Percentiles rank a stretch among this genome's conserved stretches.
Conservation (phyloP, 2,888 invertebrate species). For the Cerceris ruficornis region DNA sequence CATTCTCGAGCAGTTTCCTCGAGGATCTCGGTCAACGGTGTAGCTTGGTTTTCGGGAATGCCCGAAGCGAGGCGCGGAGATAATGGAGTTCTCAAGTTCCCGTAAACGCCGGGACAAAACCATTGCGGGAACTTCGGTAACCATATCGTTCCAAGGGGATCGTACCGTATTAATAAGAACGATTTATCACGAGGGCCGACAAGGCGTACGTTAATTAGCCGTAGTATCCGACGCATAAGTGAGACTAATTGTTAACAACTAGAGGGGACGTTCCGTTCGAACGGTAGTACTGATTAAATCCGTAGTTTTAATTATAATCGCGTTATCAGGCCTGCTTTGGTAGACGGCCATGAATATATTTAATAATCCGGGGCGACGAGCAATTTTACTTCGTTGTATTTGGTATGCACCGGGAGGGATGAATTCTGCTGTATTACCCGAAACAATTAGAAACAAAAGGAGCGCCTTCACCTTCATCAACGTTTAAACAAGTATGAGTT, state of each 20-base stretch:
- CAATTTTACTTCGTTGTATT: slow-evolving; percentile 52
- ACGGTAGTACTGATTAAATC: too few species aligned
- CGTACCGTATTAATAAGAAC: slow-evolving; percentile 46
- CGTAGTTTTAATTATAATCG: background rate
- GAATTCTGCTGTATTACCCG: slow-evolving; percentile 45
- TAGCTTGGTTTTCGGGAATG: slow-evolving; percentile 60
- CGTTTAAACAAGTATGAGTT: slow-evolving; percentile 10
- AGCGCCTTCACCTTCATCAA: slow-evolving; percentile 33
- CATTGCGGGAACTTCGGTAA: slow-evolving; percentile 52
- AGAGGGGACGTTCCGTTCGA: too few species aligned
- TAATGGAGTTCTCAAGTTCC: slow-evolving; percentile 68
- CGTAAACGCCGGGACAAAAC: slow-evolving; percentile 65
- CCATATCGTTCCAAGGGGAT: slow-evolving; percentile 52
- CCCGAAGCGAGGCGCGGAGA: slow-evolving; percentile 44
- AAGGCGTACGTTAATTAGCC: slow-evolving; percentile 1
- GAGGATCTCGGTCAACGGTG: slow-evolving; percentile 65
- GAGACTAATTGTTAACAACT: background rate
- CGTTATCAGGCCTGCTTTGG: too few species aligned
- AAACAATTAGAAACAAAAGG: slow-evolving; percentile 51
- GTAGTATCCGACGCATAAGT: background rate
- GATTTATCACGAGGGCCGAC: slow-evolving; percentile 47
- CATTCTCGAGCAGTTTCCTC: slow-evolving; percentile 40
- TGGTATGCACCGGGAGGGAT: slow-evolving; percentile 31
- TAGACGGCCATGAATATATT: too few species aligned
- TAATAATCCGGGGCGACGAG: background rate